Evolutionary conservation across 2,113 vertebrate species (phyloP).

Genomic region (Pyxicephalus adspersus): DNA sequence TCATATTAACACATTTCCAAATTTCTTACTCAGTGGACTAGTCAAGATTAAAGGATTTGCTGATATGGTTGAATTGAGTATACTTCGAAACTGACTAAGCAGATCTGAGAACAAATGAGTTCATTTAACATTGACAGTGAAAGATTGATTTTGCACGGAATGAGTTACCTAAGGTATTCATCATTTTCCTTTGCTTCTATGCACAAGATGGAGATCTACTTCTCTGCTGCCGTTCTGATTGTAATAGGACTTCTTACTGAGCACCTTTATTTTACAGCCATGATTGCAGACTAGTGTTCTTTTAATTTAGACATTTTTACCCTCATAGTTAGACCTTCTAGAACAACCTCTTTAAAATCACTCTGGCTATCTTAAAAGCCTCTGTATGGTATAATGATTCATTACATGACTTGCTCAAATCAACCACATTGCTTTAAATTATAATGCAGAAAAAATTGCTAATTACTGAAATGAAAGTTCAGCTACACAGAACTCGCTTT

Average conservation of each 20-base stretch:
- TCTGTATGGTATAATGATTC: slow-evolving; percentile 79
- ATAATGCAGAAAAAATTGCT: slow-evolving; percentile 78
- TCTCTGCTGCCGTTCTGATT: slow-evolving; percentile 79
- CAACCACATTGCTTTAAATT: slow-evolving; percentile 76
- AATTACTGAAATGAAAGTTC: slow-evolving; percentile 78
- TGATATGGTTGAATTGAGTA: slow-evolving; percentile 92
- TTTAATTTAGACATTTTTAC: slow-evolving; percentile 83
- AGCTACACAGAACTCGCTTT: slow-evolving; percentile 72
- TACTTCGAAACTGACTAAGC: slow-evolving; percentile 91
- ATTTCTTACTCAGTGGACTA: slow-evolving; percentile 88
- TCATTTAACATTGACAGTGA: slow-evolving; percentile 90
- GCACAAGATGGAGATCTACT: slow-evolving; percentile 74
- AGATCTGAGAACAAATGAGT: slow-evolving; percentile 96
- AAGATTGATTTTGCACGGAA: slow-evolving; percentile 88
- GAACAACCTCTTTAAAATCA: slow-evolving; percentile 81
- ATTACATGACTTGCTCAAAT: slow-evolving; percentile 76
- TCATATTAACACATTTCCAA: slow-evolving; percentile 94
- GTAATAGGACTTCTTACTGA: slow-evolving; percentile 81
- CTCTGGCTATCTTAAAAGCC: slow-evolving; percentile 72
- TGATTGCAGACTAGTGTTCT: slow-evolving; percentile 82
- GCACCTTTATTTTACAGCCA: slow-evolving; percentile 77
- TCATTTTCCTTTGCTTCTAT: slow-evolving; percentile 76
- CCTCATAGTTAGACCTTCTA: slow-evolving; percentile 76
- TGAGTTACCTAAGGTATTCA: slow-evolving; percentile 81
- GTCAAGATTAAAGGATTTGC: slow-evolving; percentile 99